A percentile compares a stretch with the other conserved stretches of the same genome.
These are phyloP conservation scores for Hyaena hyaena DNA, from an alignment of 2,113 vertebrate species.

Conservation along the genomic window DNA sequence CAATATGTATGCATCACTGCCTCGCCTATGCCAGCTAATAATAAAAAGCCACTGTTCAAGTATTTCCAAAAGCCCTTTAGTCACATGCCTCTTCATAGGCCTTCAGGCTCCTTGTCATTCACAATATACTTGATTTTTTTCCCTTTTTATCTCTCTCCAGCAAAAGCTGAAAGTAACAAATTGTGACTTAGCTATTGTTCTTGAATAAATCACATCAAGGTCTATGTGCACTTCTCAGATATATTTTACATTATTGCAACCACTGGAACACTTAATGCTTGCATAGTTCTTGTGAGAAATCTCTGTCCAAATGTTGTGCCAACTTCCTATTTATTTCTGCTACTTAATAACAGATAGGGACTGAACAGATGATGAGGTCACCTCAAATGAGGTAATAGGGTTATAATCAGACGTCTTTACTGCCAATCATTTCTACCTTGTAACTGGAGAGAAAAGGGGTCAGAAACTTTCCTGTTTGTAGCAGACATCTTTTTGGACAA, in stretches of 20 bases:
- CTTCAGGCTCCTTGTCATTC: neutral
- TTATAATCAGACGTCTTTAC: neutral
- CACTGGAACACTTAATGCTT: neutral
- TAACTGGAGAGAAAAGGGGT: neutral
- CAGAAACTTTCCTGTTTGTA: neutral
- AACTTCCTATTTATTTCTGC: neutral
- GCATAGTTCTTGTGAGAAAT: constrained; percentile 4
- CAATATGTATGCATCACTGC: neutral
- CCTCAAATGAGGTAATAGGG: neutral
- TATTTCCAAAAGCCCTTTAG: neutral
- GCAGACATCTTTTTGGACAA: neutral
- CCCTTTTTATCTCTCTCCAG: neutral
- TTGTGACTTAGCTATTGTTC: neutral
- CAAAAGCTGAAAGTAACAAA: constrained; percentile 52
- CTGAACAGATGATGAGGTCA: neutral
- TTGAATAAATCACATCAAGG: constrained; percentile 60
- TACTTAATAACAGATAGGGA: neutral
- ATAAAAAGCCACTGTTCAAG: neutral
- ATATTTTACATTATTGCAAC: constrained; percentile 7
- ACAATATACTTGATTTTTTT: neutral
- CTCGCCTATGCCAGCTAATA: neutral
- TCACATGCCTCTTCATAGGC: neutral
- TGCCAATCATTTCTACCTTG: neutral
- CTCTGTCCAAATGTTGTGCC: neutral
- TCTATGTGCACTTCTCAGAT: constrained; percentile 19